Base-by-base conservation (phyloP, 2,888 invertebrate species). In the Dryomyza anilis region DNA sequence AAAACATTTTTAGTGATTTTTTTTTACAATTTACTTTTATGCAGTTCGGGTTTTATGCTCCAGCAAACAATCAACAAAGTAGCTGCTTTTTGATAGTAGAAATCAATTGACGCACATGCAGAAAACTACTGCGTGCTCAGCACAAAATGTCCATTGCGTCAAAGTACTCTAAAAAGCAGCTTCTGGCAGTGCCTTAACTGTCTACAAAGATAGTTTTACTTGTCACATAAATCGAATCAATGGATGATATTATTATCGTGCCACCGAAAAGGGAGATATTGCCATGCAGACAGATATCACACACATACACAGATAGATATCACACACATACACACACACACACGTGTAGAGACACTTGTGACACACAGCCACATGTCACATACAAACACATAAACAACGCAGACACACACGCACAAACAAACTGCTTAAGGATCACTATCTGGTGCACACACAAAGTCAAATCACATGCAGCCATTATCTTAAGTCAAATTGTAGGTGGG, bases 201-300 rank as follows among this genome's bases (percentile, higher is more conserved):
- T n/a, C n/a, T n/a, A n/a, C n/a, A 7, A 43, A 14, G 39, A 43
- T 60, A 33, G 48, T 60, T 50, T 33, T 33, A 33, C 74, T 72
- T 78, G 75, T 76, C 74, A 75, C 73, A 78, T 78, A 79, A 80
- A 80, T 80, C 75, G 76, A 77, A 79, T 80, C 78, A 79, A 78
- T 80, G 78, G 76, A 78, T 78, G 76, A 77, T 77, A 74, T 76
- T 78, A 76, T 77, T 78, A 80, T n/a, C n/a, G n/a, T 77, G 75
- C 80, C 71, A 75, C 78, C 78, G n/a, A n/a, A 70, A 72, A 77
- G 78, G 79, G 80, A 79, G 55, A 58, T 33, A 50, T 48, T 56
- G 52, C 53, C n/a, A 7, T 46, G 39, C 36, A 16, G 27, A 29
- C 27, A 14, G 36, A 56, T 36, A n/a, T n/a, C n/a, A n/a, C 57